Percentiles rank a stretch among this genome's conserved stretches.
These are phyloP conservation scores for Chymomyza costata DNA, from an alignment of 1,140 invertebrate species.

Conservation along the genomic window DNA sequence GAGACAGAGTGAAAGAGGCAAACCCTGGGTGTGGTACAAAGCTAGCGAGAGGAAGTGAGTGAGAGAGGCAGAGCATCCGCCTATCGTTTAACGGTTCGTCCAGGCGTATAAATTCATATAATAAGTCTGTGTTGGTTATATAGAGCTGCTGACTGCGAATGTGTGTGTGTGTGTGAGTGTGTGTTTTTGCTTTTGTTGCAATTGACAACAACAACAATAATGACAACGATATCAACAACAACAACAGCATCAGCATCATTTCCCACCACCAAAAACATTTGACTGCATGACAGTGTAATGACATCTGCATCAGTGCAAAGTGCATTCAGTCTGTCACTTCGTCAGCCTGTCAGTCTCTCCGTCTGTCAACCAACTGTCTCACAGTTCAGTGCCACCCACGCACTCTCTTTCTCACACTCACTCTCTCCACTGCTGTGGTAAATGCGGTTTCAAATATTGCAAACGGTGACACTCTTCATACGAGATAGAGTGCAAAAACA, in stretches of 20 bases:
- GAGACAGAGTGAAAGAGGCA: constrained; percentile 15
- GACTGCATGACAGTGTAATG: constrained; percentile 31
- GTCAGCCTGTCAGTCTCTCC: constrained; percentile 17
- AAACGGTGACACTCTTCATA: no score
- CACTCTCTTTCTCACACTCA: no score
- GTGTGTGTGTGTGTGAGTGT: constrained; percentile 42
- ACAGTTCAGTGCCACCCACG: constrained; percentile 4
- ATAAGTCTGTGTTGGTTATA: constrained; percentile 47
- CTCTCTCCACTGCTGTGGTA: no score
- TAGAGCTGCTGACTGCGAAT: constrained; percentile 27
- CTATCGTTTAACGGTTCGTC: constrained; percentile 29
- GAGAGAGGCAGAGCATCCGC: constrained; percentile 13
- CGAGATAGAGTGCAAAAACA: no score
- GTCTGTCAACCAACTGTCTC: background rate
- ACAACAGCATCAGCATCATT: constrained; percentile 35
- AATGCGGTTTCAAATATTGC: constrained; percentile 65
- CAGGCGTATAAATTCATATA: constrained; percentile 68
- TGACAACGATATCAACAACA: constrained; percentile 10
- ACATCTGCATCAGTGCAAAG: constrained; percentile 37
- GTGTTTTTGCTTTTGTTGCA: constrained; percentile 17
- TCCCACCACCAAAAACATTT: constrained; percentile 44
- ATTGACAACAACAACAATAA: constrained; percentile 38
- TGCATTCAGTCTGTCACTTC: no score
- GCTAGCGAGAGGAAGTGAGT: constrained; percentile 16
- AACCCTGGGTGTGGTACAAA: no score